Evolutionary conservation across 2,113 vertebrate species (phyloP).

Genomic region (Gopherus flavomarginatus): DNA sequence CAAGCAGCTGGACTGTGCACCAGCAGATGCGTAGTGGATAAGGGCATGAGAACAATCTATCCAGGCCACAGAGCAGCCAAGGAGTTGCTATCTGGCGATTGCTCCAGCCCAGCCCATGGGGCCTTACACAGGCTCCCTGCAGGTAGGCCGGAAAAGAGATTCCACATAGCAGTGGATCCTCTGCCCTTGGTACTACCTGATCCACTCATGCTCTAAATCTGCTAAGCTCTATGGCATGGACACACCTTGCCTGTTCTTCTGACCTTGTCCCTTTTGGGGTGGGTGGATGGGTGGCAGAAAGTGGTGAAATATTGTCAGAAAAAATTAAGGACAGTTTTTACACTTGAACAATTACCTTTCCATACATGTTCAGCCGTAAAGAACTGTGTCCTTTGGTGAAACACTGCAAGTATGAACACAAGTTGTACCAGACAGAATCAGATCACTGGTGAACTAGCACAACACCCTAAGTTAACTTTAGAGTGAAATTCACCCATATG

Average conservation of each 20-base stretch:
- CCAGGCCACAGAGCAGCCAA: not conserved
- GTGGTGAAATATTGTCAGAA: not conserved
- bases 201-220: not conserved
- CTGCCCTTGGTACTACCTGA: not conserved
- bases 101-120: not conserved
- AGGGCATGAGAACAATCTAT: not conserved
- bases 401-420: not conserved
- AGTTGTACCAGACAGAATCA: not conserved
- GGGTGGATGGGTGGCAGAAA: not conserved
- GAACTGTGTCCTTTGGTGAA: not conserved
- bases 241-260: not conserved
- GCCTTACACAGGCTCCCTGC: not conserved
- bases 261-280: not conserved
- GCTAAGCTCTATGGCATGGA: not conserved
- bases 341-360: not conserved
- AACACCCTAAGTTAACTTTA: not conserved
- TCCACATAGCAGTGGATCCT: not conserved
- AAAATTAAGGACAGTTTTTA: not conserved
- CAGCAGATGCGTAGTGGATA: not conserved
- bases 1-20: accelerated
- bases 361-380: not conserved
- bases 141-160: not conserved
- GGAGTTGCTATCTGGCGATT: not conserved
- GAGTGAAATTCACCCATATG: not conserved
- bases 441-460: not conserved